Evolutionary conservation across 2,113 vertebrate species (phyloP), one percentile per base, ranked within the genome.

Genomic region (Lipophrys pholis): DNA sequence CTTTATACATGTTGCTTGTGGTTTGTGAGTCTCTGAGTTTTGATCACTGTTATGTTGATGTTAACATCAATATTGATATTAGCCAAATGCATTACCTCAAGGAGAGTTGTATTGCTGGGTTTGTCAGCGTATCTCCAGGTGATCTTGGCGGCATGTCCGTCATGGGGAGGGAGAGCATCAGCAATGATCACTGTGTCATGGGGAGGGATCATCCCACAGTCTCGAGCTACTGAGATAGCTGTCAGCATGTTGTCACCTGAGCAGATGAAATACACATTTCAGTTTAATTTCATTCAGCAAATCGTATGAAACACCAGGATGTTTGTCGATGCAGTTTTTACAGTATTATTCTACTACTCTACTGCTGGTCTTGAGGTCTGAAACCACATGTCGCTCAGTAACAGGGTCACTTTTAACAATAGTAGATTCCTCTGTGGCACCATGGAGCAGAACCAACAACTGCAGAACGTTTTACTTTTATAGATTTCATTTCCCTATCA

Each of bases 181-280:
- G 98, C 97, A 87, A 99, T 96, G 84, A 99, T 99, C 71, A 99
- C 96, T 55, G 94, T 95, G 85, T 99, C 97, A 71, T 96, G 93
- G 81, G 97, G 95, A 79, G 95, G 96, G 91, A 99, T 98, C 98
- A 99, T 99, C 69, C 97, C 95, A 90, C 96, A 99, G 89, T 99
- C 97, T 90, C 98, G 94, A 67, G 98, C 98, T 90, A 99, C 98
- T 6, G 98, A 99, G 86, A 99, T 94, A 66, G 98, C 98, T 0
- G 98, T 99, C 90, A 99, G 89, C 95, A 99, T 97, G 83, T 99
- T 99, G 88, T 99, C 98, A 51, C 98, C 98, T 99, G 21, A 71
- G 9, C 82, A 21, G 21, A 59, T 0, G 43, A 7, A 57, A 5
- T 11, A 14, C 12, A 30, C 4, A 4, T 30, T 30, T 52, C 6